Base-by-base conservation (phyloP, 2,797 vertebrate species). In the Protonibea diacanthus region DNA sequence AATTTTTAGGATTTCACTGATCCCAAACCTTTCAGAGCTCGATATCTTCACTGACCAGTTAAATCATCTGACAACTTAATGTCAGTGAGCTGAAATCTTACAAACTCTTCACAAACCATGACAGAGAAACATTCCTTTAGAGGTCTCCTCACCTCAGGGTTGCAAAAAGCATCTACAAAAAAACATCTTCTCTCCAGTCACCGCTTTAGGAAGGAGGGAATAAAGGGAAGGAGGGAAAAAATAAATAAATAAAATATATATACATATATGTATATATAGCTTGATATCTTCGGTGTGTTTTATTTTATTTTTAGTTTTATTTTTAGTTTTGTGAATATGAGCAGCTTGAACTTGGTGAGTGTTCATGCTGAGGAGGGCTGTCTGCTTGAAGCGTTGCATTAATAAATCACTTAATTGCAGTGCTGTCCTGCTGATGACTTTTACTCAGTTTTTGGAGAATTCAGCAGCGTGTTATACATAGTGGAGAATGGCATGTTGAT, bases 351-450 rank as follows among this genome's bases (percentile, higher is more conserved):
- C 6, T 29, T 29, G 29, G 29, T 33, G 8, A 12, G 17, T 38
- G 38, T 44, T 23, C 56, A 65, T 71, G 42, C 64, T 57, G 49
- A 48, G 42, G 52, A 40, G 23, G 1, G 2, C 8, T 49, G 38
- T 60, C 40, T n/a, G n/a, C 40, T 40, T 57, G 51, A 29, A 67
- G 45, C 15, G 0, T 67, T 62, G 29, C 33, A 62, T 69, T 63
- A 63, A 74, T 74, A 80, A 68, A 57, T 57, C 25, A 61, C 67
- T 4, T 13, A 51, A 42, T n/a, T 77, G 27, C 42, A 57, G 67
- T 44, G n/a, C 11, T 48, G 59, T 18, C 52, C 44, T 42, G 42
- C 44, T 44, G 29, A 49, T 69, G 27, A 20, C 13, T 44, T 42
- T 42, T 27, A 55, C 20, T 7, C 3, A 2, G 3, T 29, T 45